Evolutionary conservation across 2,113 vertebrate genomes (phyloP), one percentile per base, ranked within the genome.

Genomic region (Phoenicopterus ruber): DNA sequence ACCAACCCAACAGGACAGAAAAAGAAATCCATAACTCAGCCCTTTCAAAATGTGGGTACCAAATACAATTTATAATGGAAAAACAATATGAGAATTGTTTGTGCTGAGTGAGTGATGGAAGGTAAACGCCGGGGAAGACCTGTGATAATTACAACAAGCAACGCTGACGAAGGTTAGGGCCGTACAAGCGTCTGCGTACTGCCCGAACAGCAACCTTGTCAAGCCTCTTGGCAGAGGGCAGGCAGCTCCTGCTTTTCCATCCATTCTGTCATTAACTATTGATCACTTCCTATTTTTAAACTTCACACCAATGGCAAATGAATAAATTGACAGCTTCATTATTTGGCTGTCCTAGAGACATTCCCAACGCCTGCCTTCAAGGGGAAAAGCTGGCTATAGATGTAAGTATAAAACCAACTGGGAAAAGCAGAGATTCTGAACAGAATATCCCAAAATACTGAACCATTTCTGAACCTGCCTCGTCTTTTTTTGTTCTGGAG

Each of bases 231-330:
- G 59, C 61, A 86, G 78, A 88, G 62, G 61, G 42, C 31, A 70
- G 80, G 57, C 63, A 57, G 67, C 20, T 44, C 40, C 71, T 92
- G 55, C 67, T 66, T 52, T 44, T 94, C 86, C 65, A 36, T 44
- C 22, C 29, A 1, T 74, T 91, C 88, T 83, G 67, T 90, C 77
- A n/a, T 71, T 85, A 96, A 28, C 81, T 91, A 92, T 91, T 50
- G 76, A 95, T 96, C 90, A 61, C 74, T 88, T 94, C 89, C 84
- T 84, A 72, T 90, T 96, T 96, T 93, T 94, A 90, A 93, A 50
- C 83, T 91, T 72, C 73, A 55, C 32, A 40, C 57, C 61, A 83
- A 58, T 47, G 26, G 79, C 36, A 82, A 81, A 83, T n/a, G 66
- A 86, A 88, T 91, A 92, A 85, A 94, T 50, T 86, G 90, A 96